Evolutionary conservation across 1,140 invertebrate species (phyloP).

Genomic region (Heliconius nattereri): DNA sequence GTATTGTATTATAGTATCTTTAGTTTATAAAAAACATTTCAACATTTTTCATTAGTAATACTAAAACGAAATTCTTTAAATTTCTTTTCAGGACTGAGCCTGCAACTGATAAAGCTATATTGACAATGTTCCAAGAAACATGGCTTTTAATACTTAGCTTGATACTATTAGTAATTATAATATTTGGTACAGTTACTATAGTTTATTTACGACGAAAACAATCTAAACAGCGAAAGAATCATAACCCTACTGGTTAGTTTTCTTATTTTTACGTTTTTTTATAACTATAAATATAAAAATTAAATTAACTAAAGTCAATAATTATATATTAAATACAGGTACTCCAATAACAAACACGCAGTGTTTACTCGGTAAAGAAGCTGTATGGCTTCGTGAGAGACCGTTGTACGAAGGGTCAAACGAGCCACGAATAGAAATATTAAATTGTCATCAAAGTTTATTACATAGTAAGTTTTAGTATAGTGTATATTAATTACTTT

Average conservation of each 20-base stretch:
- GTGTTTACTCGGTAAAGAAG: slow-evolving; percentile 73
- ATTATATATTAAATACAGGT: slow-evolving; percentile 39
- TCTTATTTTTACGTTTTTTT: not conserved
- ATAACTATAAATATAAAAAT: not conserved
- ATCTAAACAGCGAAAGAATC: slow-evolving; percentile 70
- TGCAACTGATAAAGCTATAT: slow-evolving; percentile 73
- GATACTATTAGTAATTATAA: slow-evolving; percentile 66
- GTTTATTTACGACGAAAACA: slow-evolving; percentile 67
- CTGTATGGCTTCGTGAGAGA: slow-evolving; percentile 73
- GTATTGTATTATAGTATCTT: too few relatives aligned
- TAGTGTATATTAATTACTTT: not conserved
- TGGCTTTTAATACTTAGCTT: slow-evolving; percentile 72
- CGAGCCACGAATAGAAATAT: slow-evolving; percentile 74
- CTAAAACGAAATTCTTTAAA: not conserved
- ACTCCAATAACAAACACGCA: slow-evolving; percentile 70
- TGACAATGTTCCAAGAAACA: slow-evolving; percentile 77
- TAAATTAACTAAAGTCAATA: too few relatives aligned
- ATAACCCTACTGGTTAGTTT: slow-evolving; percentile 63
- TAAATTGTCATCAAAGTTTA: slow-evolving; percentile 75
- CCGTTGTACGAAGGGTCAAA: slow-evolving; percentile 70
- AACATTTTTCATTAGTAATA: too few relatives aligned
- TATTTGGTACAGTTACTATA: slow-evolving; percentile 62
- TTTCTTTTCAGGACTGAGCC: slow-evolving; percentile 71
- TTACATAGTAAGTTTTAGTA: slow-evolving; percentile 60
- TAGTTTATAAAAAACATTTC: too few relatives aligned